Conservation (phyloP, 2,113 vertebrate species). For the Melanostigma gelatinosum region DNA sequence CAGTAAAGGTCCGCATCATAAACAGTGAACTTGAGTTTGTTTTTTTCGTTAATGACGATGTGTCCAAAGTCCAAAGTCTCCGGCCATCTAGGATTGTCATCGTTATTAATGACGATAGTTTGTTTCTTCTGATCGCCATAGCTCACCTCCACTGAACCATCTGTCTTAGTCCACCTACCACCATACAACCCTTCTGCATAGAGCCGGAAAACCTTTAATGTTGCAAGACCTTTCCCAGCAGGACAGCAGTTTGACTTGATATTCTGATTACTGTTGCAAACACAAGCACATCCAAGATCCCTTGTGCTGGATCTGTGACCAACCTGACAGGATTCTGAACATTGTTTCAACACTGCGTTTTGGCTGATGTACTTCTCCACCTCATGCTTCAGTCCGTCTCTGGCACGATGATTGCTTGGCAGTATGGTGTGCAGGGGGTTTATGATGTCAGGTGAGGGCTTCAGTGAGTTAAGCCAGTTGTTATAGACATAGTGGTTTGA, state of each 20-base stretch:
- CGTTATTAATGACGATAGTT: constrained; percentile 49
- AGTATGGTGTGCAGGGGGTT: constrained; percentile 78
- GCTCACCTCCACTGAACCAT: constrained; percentile 75
- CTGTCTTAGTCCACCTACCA: background rate
- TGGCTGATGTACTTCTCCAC: constrained; percentile 79
- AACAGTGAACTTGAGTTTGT: constrained; percentile 68
- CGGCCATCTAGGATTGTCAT: constrained; percentile 76
- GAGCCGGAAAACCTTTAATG: constrained; percentile 67
- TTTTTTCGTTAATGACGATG: constrained; percentile 36
- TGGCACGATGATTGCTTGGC: constrained; percentile 7
- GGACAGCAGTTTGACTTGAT: constrained; percentile 81
- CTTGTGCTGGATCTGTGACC: constrained; percentile 50
- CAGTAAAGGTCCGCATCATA: constrained; percentile 78
- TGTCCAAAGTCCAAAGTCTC: constrained; percentile 68
- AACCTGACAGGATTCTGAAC: constrained; percentile 62
- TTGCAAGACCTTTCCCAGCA: constrained; percentile 73
- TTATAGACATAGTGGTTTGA: constrained; percentile 22
- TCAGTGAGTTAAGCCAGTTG: constrained; percentile 55
- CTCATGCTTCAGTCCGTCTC: constrained; percentile 65
- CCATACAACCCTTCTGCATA: constrained; percentile 72
- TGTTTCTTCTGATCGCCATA: constrained; percentile 33
- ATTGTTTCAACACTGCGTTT: constrained; percentile 75
- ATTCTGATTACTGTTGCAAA: constrained; percentile 62
- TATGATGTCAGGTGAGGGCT: constrained; percentile 67
- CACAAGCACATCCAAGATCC: constrained; percentile 79